Percentiles rank a stretch among this genome's conserved stretches.
Conservation (phyloP, 2,113 vertebrate species). For the Phoenicopterus ruber region DNA sequence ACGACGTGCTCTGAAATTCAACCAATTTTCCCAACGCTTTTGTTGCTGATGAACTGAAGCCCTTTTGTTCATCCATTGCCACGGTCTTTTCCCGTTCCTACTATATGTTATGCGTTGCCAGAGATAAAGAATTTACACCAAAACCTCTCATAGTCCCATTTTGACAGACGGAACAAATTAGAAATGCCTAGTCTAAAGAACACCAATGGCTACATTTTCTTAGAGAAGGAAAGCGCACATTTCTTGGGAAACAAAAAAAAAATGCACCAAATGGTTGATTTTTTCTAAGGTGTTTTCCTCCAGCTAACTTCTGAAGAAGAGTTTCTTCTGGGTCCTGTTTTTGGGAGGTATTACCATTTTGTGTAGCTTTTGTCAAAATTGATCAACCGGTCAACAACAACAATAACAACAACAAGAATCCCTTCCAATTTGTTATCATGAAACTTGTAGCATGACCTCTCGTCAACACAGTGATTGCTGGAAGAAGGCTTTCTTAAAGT, state of each 20-base stretch:
- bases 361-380: slow-evolving; percentile 14
- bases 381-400: not conserved
- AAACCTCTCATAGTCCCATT: slow-evolving; percentile 78
- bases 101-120: slow-evolving; percentile 80
- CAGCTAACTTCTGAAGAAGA: not conserved
- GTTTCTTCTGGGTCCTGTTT: not conserved
- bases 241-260: slow-evolving; percentile 42
- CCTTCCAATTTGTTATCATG: slow-evolving; percentile 50
- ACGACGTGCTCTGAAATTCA: slow-evolving; percentile 97
- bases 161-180: slow-evolving; percentile 88
- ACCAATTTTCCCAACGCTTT: slow-evolving; percentile 92
- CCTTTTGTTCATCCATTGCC: slow-evolving; percentile 90
- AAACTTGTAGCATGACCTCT: slow-evolving; percentile 65
- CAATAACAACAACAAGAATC: not conserved
- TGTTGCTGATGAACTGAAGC: slow-evolving; percentile 93
- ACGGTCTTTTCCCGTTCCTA: slow-evolving; percentile 83
- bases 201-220: slow-evolving; percentile 56
- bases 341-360: not conserved
- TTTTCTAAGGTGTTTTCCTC: not conserved
- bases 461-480: slow-evolving; percentile 6
- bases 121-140: slow-evolving; percentile 88
- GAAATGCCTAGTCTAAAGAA: slow-evolving; percentile 70
- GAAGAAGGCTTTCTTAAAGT: slow-evolving; percentile 28
- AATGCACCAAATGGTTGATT: not conserved
- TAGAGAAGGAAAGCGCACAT: not conserved